Evolutionary conservation across 2,113 vertebrate species (phyloP).

Genomic region (Sinocyclocheilus maitianheensis): DNA sequence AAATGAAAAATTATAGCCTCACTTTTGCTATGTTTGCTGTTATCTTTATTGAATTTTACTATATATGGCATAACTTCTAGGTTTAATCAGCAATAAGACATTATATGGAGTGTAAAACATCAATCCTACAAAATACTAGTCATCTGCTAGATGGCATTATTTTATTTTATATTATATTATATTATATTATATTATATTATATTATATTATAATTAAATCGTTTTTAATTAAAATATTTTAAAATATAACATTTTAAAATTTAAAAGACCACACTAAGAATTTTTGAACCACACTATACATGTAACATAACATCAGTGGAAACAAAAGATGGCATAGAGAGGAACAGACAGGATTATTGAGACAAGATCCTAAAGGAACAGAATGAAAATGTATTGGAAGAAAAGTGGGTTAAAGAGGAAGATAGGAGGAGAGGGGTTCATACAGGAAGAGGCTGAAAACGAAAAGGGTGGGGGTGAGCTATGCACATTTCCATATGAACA

Average conservation of each 20-base stretch:
- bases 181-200: neutral
- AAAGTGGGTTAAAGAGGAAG: neutral
- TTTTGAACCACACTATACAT: neutral
- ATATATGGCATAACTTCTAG: neutral
- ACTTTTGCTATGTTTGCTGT: conserved; percentile 27
- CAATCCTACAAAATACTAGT: neutral
- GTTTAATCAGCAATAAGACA: neutral
- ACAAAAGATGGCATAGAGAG: neutral
- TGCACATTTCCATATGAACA: conserved; percentile 16
- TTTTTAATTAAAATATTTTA: neutral
- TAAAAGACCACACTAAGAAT: neutral
- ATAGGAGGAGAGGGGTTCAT: neutral
- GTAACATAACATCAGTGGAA: neutral
- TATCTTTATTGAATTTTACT: neutral
- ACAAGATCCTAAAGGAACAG: neutral
- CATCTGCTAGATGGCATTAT: neutral
- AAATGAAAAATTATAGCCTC: neutral
- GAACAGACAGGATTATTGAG: neutral
- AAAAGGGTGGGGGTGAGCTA: neutral
- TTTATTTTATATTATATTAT: neutral
- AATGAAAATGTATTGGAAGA: neutral
- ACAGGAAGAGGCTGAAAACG: neutral
- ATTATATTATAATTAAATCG: neutral
- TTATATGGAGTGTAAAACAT: neutral
- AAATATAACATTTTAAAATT: neutral